Percentiles rank a stretch among this genome's conserved stretches.
Evolutionary conservation across 2,797 vertebrate genomes (phyloP).

Genomic region (Mormyrus hasselquistii): DNA sequence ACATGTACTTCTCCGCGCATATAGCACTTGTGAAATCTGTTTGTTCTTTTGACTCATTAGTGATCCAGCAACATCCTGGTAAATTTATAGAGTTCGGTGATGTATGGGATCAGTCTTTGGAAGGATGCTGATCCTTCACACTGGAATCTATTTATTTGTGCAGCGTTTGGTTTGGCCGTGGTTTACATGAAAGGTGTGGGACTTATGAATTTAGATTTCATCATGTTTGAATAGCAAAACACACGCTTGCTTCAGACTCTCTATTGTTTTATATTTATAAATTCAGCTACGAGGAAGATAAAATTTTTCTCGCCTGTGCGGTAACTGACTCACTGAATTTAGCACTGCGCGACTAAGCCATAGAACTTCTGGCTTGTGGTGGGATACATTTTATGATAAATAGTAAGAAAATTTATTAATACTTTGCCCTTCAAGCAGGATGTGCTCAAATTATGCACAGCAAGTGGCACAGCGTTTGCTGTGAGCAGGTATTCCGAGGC

Average conservation of each 20-base stretch:
- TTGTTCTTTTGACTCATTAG: not conserved
- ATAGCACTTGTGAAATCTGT: not conserved
- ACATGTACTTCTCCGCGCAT: not conserved
- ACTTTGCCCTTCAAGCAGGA: not conserved
- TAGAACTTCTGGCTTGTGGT: not conserved
- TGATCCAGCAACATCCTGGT: not conserved
- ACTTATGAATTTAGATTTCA: not conserved
- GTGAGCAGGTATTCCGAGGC: not conserved
- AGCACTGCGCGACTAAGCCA: not conserved
- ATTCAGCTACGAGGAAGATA: not conserved
- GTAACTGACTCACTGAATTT: not conserved
- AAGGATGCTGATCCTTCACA: not conserved
- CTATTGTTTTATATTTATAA: constrained; percentile 1
- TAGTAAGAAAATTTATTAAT: not conserved
- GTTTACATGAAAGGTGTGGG: not conserved
- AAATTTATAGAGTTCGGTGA: not conserved
- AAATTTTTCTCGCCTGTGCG: not conserved
- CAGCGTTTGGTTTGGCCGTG: not conserved
- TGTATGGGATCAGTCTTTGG: not conserved
- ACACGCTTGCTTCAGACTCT: not conserved
- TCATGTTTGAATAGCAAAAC: constrained; percentile 2
- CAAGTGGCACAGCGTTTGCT: not conserved
- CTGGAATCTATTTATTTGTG: not conserved
- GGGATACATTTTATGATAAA: not conserved
- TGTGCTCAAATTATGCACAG: not conserved